These are phyloP conservation scores for Cremastinae sp. DNA, from an alignment of 2,888 invertebrate genomes.

Conservation along the genomic window DNA sequence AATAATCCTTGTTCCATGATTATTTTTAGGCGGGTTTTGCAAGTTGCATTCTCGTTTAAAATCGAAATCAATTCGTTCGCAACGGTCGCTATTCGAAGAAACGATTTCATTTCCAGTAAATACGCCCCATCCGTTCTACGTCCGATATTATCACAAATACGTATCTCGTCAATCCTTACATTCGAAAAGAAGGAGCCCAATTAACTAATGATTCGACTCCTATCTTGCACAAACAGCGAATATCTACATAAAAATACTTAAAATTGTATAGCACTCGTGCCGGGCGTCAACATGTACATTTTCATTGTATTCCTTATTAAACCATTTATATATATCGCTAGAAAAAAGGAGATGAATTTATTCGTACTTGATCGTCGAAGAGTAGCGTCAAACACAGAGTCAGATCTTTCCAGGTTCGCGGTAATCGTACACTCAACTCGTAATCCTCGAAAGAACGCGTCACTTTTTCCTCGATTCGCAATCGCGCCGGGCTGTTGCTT, in stretches of 20 bases:
- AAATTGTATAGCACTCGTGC: conserved; percentile 57
- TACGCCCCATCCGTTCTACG: background rate
- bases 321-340: conserved; percentile 48
- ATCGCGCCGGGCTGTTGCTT: too few species aligned
- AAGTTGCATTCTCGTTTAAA: too few species aligned
- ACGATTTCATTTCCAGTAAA: too few species aligned
- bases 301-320: conserved; percentile 25
- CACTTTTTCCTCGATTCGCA: too few species aligned
- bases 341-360: conserved; percentile 42
- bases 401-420: conserved; percentile 29
- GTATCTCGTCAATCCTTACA: conserved; percentile 12
- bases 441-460: conserved; percentile 34
- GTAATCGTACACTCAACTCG: conserved; percentile 34
- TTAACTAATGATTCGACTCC: background rate
- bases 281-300: conserved; percentile 38
- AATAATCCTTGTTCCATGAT: too few species aligned
- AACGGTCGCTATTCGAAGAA: too few species aligned
- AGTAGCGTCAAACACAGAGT: conserved; percentile 27
- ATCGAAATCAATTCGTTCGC: too few species aligned
- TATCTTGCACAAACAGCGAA: conserved; percentile 25
- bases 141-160: conserved; percentile 26
- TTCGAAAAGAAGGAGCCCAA: conserved; percentile 5
- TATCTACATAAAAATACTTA: conserved; percentile 51
- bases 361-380: conserved; percentile 19
- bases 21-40: too few species aligned